Evolutionary conservation across 2,888 invertebrate species (phyloP).

Genomic region (Drosophila gaucha): DNA sequence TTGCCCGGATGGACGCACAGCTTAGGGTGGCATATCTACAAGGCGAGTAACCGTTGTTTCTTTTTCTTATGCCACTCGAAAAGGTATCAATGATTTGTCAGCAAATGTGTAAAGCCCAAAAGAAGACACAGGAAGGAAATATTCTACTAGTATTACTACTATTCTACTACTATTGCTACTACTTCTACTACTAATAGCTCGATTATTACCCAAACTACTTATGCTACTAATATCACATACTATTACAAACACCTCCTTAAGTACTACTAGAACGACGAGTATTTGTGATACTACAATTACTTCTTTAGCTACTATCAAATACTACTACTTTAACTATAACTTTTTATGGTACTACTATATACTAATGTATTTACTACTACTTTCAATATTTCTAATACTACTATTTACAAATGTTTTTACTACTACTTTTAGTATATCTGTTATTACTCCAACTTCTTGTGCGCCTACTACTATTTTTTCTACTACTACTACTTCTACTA

Average conservation of each 20-base stretch:
- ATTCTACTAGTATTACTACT: not conserved
- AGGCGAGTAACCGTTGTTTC: not conserved
- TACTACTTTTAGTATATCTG: not conserved
- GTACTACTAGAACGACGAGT: not conserved
- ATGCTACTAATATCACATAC: too few relatives aligned
- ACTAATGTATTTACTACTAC: not conserved
- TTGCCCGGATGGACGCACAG: slow-evolving; percentile 24
- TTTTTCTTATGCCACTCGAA: not conserved
- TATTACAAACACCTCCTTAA: not conserved
- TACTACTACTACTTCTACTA: not conserved
- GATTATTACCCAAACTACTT: not conserved
- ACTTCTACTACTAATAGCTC: not conserved
- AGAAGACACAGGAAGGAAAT: not conserved
- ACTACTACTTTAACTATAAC: not conserved
- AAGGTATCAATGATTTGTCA: slow-evolving; percentile 3
- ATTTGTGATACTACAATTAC: too few relatives aligned
- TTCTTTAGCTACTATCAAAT: too few relatives aligned
- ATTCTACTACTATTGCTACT: not conserved
- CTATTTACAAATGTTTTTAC: not conserved
- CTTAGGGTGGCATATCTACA: slow-evolving; percentile 8
- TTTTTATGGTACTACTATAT: not conserved
- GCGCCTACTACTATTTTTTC: not conserved
- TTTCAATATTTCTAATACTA: not conserved
- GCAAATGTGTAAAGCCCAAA: not conserved
- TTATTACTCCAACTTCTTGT: not conserved